Percentiles rank a stretch among this genome's conserved stretches.
Conservation (phyloP, 2,888 invertebrate species). For the Agelastica alni region DNA sequence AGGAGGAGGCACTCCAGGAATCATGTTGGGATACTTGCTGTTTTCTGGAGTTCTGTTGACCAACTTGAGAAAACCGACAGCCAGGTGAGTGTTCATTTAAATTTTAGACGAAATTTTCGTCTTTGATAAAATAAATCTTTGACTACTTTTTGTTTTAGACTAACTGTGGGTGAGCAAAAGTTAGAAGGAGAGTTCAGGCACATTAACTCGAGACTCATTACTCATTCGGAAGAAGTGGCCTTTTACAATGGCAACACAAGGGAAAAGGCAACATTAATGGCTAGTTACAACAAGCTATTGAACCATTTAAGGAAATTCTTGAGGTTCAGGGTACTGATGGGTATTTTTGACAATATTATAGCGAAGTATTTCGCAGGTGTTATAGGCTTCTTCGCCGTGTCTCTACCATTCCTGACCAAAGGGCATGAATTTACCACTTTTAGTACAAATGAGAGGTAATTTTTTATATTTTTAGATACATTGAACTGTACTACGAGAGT, state of each 20-base stretch:
- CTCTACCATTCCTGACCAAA: slow-evolving; percentile 86
- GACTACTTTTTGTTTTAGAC: slow-evolving; percentile 53
- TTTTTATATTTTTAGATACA: background rate
- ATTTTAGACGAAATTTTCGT: no score
- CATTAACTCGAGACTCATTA: slow-evolving; percentile 93
- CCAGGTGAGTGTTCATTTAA: slow-evolving; percentile 38
- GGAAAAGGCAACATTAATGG: slow-evolving; percentile 84
- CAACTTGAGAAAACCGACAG: slow-evolving; percentile 84
- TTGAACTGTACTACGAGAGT: no score
- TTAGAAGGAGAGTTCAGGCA: slow-evolving; percentile 98
- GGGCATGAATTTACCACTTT: slow-evolving; percentile 61
- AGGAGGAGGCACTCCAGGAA: slow-evolving; percentile 84
- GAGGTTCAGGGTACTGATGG: slow-evolving; percentile 89
- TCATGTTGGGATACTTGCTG: slow-evolving; percentile 86
- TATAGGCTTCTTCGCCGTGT: slow-evolving; percentile 94
- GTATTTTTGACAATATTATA: slow-evolving; percentile 93
- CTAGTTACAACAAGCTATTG: slow-evolving; percentile 88
- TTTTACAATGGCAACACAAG: slow-evolving; percentile 82
- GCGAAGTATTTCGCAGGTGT: slow-evolving; percentile 97
- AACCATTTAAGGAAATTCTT: slow-evolving; percentile 84
- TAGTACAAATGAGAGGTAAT: slow-evolving; percentile 19
- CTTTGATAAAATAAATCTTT: no score
- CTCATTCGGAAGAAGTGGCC: slow-evolving; percentile 94
- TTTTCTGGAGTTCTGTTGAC: slow-evolving; percentile 87
- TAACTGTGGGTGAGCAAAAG: slow-evolving; percentile 92